Evolutionary conservation across 30 jellyfish, hydroid and myxozoan genomes (phyloP), one percentile per base, ranked within the genome.

Genomic region (Aurelia sp.): DNA sequence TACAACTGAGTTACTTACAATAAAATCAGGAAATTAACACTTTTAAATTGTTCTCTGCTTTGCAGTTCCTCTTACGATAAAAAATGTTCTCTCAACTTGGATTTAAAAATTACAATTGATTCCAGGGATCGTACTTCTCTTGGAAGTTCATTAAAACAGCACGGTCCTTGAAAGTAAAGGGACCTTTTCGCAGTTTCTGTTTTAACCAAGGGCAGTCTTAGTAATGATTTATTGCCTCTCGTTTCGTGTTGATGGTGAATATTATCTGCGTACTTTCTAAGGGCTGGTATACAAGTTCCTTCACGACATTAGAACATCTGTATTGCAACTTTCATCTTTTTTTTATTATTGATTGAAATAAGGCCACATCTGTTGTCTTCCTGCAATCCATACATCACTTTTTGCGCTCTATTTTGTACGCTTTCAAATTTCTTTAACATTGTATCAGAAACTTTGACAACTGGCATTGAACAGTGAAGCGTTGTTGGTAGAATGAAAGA

Each of bases 271-370:
- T 66, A 67, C 84, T 10, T 81, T 81, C 84, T 51, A 83, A 79
- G 90, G 90, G 90, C 84, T 81, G 91, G 91, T 53, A 53, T 53
- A 53, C 66, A 81, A 66, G 91, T 81, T 30, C 81, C 90, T 79
- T 79, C 73, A 79, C 71, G 90, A 44, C 71, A 63, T 79, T 79
- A 47, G 81, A 79, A 79, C 90, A 79, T 79, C 33, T 27, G 33
- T 27, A 27, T 27, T 2, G 33, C 33, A 27, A 27, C 33, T 27
- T 27, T 27, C 33, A 27, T 27, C 33, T 27, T 27, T 27, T 27
- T 27, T 53, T n/a, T n/a, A n/a, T n/a, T n/a, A n/a, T n/a, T n/a
- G n/a, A n/a, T n/a, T n/a, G n/a, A n/a, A n/a, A n/a, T n/a, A n/a
- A n/a, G n/a, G n/a, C n/a, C n/a, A n/a, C n/a, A n/a, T n/a, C n/a